Percentiles rank a stretch among this genome's conserved stretches.
These are phyloP conservation scores for Cladorhizidae sp. DNA, from an alignment of 37 sponge, comb jelly and placozoan genomes.

Conservation along the genomic window DNA sequence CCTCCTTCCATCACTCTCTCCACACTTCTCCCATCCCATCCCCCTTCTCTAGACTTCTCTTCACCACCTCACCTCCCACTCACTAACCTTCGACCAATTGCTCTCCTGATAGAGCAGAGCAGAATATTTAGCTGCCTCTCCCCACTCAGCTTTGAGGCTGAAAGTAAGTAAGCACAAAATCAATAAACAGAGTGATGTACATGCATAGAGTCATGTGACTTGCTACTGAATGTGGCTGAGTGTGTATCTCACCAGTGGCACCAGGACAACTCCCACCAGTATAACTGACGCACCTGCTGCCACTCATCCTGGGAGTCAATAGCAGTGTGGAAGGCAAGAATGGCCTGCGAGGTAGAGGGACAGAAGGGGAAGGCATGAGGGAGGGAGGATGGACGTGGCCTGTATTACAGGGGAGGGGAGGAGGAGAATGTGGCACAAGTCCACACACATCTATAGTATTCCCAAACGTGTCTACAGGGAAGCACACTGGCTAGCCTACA, in stretches of 20 bases:
- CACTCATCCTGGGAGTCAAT: constrained; percentile 48
- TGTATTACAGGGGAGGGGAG: neutral
- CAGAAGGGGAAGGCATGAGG: neutral
- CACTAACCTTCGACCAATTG: constrained; percentile 87
- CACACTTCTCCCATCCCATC: no score
- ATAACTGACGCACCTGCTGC: constrained; percentile 67
- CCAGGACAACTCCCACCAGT: constrained; percentile 86
- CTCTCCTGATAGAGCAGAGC: constrained; percentile 56
- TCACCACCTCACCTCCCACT: neutral
- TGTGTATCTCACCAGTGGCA: constrained; percentile 69
- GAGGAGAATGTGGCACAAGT: neutral
- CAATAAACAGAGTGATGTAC: no score
- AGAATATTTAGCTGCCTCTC: constrained; percentile 57
- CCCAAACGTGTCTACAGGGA: no score
- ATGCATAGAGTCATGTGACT: no score
- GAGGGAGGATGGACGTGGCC: constrained; percentile 1
- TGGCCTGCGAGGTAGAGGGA: constrained; percentile 26
- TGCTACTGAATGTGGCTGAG: no score
- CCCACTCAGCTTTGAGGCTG: constrained; percentile 76
- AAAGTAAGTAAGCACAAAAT: neutral
- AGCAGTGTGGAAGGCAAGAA: constrained; percentile 25
- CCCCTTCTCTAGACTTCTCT: no score
- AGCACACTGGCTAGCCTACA: no score
- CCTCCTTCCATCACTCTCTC: no score
- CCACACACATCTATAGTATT: no score